Percentiles rank a stretch among this genome's conserved stretches.
These are phyloP conservation scores for Cordilura impudica DNA, from an alignment of 2,888 invertebrate genomes.

Conservation along the genomic window DNA sequence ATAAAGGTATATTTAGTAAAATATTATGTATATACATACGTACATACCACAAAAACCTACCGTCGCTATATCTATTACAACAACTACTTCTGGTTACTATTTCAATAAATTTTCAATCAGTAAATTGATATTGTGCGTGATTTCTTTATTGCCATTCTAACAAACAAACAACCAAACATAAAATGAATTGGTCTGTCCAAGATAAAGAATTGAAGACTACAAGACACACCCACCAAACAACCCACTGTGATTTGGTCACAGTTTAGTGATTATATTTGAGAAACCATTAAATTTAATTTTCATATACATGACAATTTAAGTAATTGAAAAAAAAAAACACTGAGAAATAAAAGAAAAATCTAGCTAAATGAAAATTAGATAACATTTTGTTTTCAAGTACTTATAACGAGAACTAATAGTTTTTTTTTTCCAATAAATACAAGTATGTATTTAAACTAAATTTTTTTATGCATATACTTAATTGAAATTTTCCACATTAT, in stretches of 20 bases:
- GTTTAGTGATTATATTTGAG: conserved; percentile 48
- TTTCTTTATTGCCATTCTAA: conserved; percentile 67
- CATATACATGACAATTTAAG: conserved; percentile 55
- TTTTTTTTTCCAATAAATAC: too few relatives aligned
- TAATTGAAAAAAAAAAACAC: conserved; percentile 59
- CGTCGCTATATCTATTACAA: not conserved
- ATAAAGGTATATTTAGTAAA: not conserved
- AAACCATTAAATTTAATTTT: conserved; percentile 57
- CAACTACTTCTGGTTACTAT: conserved; percentile 30
- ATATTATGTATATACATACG: conserved; percentile 14
- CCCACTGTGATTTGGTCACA: conserved; percentile 28
- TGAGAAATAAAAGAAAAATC: not conserved
- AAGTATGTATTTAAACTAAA: not conserved
- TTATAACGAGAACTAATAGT: too few relatives aligned
- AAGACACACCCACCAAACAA: conserved; percentile 53
- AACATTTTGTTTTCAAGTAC: conserved; percentile 16
- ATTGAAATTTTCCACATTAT: conserved; percentile 38
- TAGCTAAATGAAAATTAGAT: conserved; percentile 36
- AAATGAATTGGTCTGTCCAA: conserved; percentile 52
- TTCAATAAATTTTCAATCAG: conserved; percentile 77
- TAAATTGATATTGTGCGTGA: conserved; percentile 77
- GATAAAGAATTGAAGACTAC: conserved; percentile 11
- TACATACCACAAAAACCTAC: conserved; percentile 21
- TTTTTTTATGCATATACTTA: conserved; percentile 35
- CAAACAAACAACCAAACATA: conserved; percentile 51